Evolutionary conservation across 2,888 invertebrate genomes (phyloP).

Genomic region (Amblyjoppa proteus): DNA sequence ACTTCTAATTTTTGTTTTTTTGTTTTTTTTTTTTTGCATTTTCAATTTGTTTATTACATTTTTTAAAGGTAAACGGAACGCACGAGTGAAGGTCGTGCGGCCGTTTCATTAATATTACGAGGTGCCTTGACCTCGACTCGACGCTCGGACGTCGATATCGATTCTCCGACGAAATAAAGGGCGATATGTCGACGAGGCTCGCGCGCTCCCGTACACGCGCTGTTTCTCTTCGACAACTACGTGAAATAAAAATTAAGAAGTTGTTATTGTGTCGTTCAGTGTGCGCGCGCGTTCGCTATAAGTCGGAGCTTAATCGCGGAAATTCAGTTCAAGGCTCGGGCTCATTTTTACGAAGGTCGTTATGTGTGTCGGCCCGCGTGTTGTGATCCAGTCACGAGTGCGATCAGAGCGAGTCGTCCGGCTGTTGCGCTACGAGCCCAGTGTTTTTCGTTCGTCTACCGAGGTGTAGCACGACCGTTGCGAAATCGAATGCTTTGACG

Average conservation of each 20-base stretch:
- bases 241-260: neutral
- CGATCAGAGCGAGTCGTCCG: neutral
- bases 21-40: neutral
- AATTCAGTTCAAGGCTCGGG: conserved; percentile 22
- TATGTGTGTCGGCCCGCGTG: neutral
- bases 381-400: neutral
- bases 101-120: conserved; percentile 7
- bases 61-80: neutral
- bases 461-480: neutral
- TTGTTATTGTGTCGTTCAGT: neutral
- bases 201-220: neutral
- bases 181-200: neutral
- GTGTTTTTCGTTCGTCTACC: neutral
- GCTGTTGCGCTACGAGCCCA: neutral
- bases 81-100: neutral
- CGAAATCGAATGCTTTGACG: neutral
- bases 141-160: conserved; percentile 12
- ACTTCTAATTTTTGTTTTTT: neutral
- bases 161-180: neutral
- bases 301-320: conserved; percentile 25
- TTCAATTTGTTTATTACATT: neutral
- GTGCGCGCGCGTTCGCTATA: neutral
- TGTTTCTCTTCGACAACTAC: neutral
- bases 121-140: conserved; percentile 22
- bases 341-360: conserved; percentile 2